Base-by-base conservation (phyloP, 53 echinoderm and acorn worm genomes). In the Zoroaster sp. region DNA sequence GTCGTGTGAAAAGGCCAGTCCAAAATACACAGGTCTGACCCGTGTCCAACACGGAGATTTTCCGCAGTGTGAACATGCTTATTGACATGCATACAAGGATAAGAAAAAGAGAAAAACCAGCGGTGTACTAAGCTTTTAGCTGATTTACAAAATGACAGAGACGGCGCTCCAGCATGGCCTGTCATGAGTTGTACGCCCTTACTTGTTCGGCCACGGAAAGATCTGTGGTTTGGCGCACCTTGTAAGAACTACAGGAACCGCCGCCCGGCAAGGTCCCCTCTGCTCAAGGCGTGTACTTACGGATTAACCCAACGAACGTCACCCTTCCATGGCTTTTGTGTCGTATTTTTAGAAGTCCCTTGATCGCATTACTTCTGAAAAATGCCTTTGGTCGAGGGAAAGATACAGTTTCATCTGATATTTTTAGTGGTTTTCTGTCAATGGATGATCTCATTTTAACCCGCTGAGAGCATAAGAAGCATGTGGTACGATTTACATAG, bases 351-450 rank as follows among this genome's bases (percentile, higher is more conserved):
- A 12, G 30, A 32, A 10, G 49, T 45, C 6, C 8, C 3, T 20
- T 25, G 11, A 38, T 40, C 23, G 37, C 35, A 74, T 59, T 33
- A 79, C 17, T n/a, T 14, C 39, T 20, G 55, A 23, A 63, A 36
- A 41, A 41, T 43, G 67, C 81, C 81, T 23, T 66, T 66, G 81
- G 81, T 40, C 66, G 14, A 11, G n/a, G 59, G 31, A 59, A 74
- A 43, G 81, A 81, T 81, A 81, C 81, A 81, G 66, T 81, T 81
- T 55, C 81, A 66, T 42, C 66, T 30, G 78, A 20, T 44, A 54
- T 10, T 47, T 78, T 39, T 39, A n/a, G 36, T 38, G 36, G 59
- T 0, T 51, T 77, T 77, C 52, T 17, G 17, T 35, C 39, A 17
- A 9, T 35, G 55, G 54, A 35, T 78, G 31, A 78, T 35, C 78